phyloP scores from a whole-genome alignment of 1,140 invertebrate species.

The Leptopilina boulardi region DNA sequence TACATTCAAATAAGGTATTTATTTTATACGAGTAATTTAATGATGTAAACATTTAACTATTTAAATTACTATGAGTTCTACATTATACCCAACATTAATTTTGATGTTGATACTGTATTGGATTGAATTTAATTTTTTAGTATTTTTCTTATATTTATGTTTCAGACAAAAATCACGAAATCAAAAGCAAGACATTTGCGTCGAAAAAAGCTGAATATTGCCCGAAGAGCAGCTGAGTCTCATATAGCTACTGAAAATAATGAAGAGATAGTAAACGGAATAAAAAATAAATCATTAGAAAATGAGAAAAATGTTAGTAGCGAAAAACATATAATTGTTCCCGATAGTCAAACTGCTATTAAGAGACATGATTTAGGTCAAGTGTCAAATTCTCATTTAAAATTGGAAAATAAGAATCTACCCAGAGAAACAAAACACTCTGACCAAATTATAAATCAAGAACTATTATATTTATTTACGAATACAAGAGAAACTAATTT shows the following conservation, averaged over 20 bases:
- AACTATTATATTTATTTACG: not conserved
- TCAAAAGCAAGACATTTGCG: slow-evolving; percentile 66
- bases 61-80: not conserved
- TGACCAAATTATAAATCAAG: slow-evolving; percentile 4
- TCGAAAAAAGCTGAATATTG: slow-evolving; percentile 64
- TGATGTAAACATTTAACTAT: not conserved
- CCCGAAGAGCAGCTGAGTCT: slow-evolving; percentile 54
- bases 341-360: not conserved
- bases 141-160: slow-evolving; percentile 35
- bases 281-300: slow-evolving; percentile 41
- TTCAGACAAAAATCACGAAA: slow-evolving; percentile 58
- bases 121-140: not conserved
- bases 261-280: slow-evolving; percentile 38
- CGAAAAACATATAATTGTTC: slow-evolving; percentile 22
- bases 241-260: slow-evolving; percentile 44
- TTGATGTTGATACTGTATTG: not conserved
- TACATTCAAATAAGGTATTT: no score
- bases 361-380: not conserved
- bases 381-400: slow-evolving; percentile 27
- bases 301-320: slow-evolving; percentile 45
- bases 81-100: not conserved
- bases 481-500: not conserved
- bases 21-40: no score
- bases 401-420: slow-evolving; percentile 16
- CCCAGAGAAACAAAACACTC: slow-evolving; percentile 26